Evolutionary conservation across 2,113 vertebrate species (phyloP).

Genomic region (Pithys albifrons): DNA sequence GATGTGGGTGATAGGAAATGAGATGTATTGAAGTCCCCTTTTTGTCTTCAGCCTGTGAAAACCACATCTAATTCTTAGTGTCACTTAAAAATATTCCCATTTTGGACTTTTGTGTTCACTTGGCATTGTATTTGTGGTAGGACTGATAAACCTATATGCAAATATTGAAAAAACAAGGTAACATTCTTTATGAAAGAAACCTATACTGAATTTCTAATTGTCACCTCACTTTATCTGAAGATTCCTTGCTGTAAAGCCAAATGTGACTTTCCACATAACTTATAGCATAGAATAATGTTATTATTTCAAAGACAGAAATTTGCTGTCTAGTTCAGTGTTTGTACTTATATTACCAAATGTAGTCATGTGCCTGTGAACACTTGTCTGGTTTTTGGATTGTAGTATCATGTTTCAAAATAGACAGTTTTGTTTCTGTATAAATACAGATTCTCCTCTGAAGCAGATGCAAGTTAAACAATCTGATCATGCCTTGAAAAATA

Average conservation of each 20-base stretch:
- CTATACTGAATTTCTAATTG: background rate
- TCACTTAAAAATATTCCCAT: background rate
- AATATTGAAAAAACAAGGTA: background rate
- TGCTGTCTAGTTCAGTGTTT: background rate
- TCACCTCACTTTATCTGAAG: background rate
- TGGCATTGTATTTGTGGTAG: background rate
- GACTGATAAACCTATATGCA: background rate
- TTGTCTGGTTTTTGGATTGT: background rate
- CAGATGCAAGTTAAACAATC: background rate
- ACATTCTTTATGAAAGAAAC: background rate
- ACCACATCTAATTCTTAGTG: background rate
- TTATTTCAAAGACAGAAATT: background rate
- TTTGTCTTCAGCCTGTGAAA: background rate
- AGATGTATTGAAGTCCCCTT: background rate
- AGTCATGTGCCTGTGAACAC: background rate
- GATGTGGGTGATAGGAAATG: background rate
- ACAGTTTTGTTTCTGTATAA: background rate
- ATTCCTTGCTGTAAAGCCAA: background rate
- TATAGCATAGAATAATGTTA: background rate
- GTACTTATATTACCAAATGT: background rate
- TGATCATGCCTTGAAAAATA: background rate
- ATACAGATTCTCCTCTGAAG: background rate
- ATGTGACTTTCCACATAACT: background rate
- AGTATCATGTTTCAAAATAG: background rate
- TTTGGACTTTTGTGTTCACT: background rate